These are phyloP conservation scores for Esox lucius DNA, from an alignment of 2,797 vertebrate species.

Conservation along the genomic window DNA sequence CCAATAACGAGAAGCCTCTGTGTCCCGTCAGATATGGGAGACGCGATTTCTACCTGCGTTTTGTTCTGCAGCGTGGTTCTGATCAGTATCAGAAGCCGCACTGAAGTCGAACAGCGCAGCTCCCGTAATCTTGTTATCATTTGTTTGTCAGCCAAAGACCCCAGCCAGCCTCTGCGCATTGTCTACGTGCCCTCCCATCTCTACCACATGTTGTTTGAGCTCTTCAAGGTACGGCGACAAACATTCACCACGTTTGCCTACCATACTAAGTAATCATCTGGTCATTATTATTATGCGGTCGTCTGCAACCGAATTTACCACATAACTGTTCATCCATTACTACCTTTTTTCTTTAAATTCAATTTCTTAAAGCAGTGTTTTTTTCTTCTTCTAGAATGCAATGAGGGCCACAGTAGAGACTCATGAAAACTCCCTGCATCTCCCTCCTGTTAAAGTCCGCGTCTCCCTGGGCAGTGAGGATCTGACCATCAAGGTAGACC, in stretches of 20 bases:
- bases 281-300: too few relatives aligned
- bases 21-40: too few relatives aligned
- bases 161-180: slow-evolving; percentile 82
- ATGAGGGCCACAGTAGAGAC: slow-evolving; percentile 97
- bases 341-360: too few relatives aligned
- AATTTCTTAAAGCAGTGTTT: background rate
- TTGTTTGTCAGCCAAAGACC: slow-evolving; percentile 78
- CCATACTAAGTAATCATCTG: too few relatives aligned
- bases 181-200: slow-evolving; percentile 98
- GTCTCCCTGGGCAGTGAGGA: slow-evolving; percentile 94
- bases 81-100: too few relatives aligned
- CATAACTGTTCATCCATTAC: too few relatives aligned
- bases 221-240: slow-evolving; percentile 87
- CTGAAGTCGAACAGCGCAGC: too few relatives aligned
- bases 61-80: too few relatives aligned
- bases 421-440: slow-evolving; percentile 80
- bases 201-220: slow-evolving; percentile 98
- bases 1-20: too few relatives aligned
- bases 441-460: slow-evolving; percentile 87
- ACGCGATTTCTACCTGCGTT: too few relatives aligned
- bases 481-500: slow-evolving; percentile 91
- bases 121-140: background rate
- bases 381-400: slow-evolving; percentile 82
- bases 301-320: too few relatives aligned
- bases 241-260: background rate